phyloP scores from a whole-genome alignment of 2,888 invertebrate species.

The Nymphalis urticae region DNA sequence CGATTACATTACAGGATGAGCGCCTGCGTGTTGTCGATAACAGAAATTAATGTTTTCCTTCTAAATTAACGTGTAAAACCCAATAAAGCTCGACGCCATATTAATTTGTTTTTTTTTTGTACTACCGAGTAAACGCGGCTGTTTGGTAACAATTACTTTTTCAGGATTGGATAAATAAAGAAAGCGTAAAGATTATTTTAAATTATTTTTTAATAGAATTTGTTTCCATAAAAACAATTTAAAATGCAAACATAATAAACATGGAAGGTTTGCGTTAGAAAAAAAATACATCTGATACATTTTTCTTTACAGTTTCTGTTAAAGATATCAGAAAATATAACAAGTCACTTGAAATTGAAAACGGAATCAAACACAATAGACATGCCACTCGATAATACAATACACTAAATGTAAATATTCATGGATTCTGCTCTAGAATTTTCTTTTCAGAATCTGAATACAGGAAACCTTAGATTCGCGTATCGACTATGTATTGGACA shows the following conservation, averaged over 20 bases:
- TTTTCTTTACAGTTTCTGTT: too few relatives aligned
- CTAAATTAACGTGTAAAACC: slow-evolving; percentile 43
- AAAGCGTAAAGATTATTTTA: too few relatives aligned
- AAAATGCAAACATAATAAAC: too few relatives aligned
- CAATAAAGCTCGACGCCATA: slow-evolving; percentile 47
- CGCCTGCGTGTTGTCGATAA: slow-evolving; percentile 60
- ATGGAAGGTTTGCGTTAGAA: too few relatives aligned
- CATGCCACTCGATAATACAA: slow-evolving; percentile 6
- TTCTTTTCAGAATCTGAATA: slow-evolving; percentile 60
- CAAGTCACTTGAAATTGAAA: slow-evolving; percentile 1
- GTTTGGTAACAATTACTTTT: slow-evolving; percentile 14
- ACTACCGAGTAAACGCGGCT: not conserved
- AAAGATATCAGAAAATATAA: not conserved
- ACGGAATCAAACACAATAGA: slow-evolving; percentile 15
- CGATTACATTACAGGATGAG: slow-evolving; percentile 51
- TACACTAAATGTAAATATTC: slow-evolving; percentile 32
- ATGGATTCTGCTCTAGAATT: slow-evolving; percentile 47
- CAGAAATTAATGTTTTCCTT: slow-evolving; percentile 55
- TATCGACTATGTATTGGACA: slow-evolving; percentile 68
- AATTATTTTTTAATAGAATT: too few relatives aligned
- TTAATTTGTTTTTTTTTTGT: slow-evolving; percentile 47
- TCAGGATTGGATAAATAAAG: not conserved
- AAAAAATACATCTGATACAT: too few relatives aligned
- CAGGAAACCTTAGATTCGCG: slow-evolving; percentile 63
- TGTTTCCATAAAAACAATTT: too few relatives aligned